These are phyloP conservation scores for Cettia cetti DNA, from an alignment of 2,113 vertebrate species.

Conservation along the genomic window DNA sequence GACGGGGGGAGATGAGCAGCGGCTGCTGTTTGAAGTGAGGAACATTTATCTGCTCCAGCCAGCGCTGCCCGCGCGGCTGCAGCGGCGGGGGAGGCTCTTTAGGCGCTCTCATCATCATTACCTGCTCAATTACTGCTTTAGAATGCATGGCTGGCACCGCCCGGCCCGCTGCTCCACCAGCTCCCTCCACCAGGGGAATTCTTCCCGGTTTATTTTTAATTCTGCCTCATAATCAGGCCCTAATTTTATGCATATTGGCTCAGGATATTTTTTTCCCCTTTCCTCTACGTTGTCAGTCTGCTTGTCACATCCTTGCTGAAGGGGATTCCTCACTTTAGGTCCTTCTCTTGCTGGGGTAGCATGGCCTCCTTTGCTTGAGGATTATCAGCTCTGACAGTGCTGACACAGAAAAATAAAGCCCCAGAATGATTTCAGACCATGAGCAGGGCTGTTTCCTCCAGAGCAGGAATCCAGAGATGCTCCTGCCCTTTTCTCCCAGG, in stretches of 20 bases:
- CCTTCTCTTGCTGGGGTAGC: conserved; percentile 8
- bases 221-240: conserved; percentile 4
- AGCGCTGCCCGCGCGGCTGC: background rate
- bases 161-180: background rate
- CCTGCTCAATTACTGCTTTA: background rate
- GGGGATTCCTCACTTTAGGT: conserved; percentile 54
- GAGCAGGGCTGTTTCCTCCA: conserved; percentile 1
- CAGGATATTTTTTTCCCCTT: background rate
- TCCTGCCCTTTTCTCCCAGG: background rate
- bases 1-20: background rate
- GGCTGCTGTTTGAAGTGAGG: background rate
- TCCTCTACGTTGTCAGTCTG: conserved; percentile 25
- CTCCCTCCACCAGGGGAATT: background rate
- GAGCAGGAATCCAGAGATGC: background rate
- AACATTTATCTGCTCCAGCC: background rate
- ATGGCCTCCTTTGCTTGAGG: conserved; percentile 61
- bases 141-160: background rate
- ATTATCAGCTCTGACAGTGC: conserved; percentile 59
- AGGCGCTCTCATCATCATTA: background rate
- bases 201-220: background rate
- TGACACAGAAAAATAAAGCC: conserved; percentile 63
- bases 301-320: conserved; percentile 62
- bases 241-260: background rate
- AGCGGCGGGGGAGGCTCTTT: background rate
- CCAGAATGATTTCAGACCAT: conserved; percentile 35